These are phyloP conservation scores for Sebastes matsubarae DNA, from an alignment of 2,797 vertebrate species.

Conservation along the genomic window DNA sequence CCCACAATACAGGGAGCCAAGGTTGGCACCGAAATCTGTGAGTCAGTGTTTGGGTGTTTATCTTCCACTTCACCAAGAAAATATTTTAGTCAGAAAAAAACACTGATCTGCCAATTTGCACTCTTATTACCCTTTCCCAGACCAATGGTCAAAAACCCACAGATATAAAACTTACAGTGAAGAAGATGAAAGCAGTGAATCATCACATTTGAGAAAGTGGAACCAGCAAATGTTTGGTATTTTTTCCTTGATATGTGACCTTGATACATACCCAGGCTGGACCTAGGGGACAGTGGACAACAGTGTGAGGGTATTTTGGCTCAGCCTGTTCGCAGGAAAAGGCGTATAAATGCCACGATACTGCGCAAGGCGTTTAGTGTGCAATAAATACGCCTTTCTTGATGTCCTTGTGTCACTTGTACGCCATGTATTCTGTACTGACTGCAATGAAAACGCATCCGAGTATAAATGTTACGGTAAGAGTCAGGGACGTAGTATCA, in stretches of 20 bases:
- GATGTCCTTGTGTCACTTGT: too few species aligned
- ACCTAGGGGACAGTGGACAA: too few species aligned
- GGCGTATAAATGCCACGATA: too few species aligned
- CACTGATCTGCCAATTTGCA: not conserved
- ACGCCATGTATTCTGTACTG: too few species aligned
- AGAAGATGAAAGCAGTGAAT: not conserved
- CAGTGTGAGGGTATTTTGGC: too few species aligned
- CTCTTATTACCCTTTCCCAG: not conserved
- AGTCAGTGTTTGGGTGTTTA: constrained; percentile 15
- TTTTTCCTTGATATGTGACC: not conserved
- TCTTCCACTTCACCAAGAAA: not conserved
- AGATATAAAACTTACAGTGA: not conserved
- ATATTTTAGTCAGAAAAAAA: not conserved
- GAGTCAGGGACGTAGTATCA: not conserved
- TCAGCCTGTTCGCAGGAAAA: too few species aligned
- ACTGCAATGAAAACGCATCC: too few species aligned
- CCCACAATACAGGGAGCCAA: constrained; percentile 1
- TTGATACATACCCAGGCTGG: too few species aligned
- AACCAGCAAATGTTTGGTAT: not conserved
- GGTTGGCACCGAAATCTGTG: not conserved
- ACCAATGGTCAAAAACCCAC: not conserved
- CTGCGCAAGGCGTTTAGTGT: too few species aligned
- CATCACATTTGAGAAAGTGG: not conserved
- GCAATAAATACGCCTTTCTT: too few species aligned
- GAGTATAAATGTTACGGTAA: not conserved